Evolutionary conservation across 2,113 vertebrate species (phyloP).

Genomic region (Trochalopteron elliotii): DNA sequence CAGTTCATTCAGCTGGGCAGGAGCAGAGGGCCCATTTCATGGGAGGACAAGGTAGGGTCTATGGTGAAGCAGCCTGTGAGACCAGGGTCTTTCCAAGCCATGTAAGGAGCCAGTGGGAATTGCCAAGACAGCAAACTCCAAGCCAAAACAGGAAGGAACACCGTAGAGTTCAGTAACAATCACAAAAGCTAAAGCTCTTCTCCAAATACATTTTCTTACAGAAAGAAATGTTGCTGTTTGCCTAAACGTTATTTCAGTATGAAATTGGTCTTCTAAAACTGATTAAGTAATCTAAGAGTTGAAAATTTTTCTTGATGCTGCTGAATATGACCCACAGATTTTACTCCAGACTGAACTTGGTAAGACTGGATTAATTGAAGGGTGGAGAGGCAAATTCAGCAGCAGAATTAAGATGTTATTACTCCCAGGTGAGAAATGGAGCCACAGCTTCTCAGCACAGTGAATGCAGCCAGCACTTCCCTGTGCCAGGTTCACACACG

Average conservation of each 20-base stretch:
- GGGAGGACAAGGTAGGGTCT: conserved; percentile 36
- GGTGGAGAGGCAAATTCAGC: background rate
- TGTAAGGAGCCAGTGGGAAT: background rate
- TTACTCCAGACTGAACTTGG: background rate
- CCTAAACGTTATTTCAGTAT: background rate
- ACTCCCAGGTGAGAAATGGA: background rate
- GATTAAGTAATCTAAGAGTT: background rate
- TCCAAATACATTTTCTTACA: background rate
- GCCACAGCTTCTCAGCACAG: background rate
- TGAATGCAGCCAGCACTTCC: background rate
- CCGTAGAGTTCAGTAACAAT: background rate
- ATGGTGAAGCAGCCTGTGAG: background rate
- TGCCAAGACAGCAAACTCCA: conserved; percentile 8
- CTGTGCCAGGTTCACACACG: background rate
- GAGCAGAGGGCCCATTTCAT: conserved; percentile 12
- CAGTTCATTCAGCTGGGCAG: conserved; percentile 30
- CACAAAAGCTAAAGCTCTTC: background rate
- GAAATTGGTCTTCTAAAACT: background rate
- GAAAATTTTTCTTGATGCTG: background rate
- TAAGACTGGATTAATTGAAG: background rate
- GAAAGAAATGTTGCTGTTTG: background rate
- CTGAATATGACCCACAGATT: background rate
- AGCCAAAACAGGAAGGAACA: conserved; percentile 18
- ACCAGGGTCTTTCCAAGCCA: background rate
- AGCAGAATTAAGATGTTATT: background rate